phyloP scores from a whole-genome alignment of 2,113 vertebrate species.

The Sylvilagus bachmani region DNA sequence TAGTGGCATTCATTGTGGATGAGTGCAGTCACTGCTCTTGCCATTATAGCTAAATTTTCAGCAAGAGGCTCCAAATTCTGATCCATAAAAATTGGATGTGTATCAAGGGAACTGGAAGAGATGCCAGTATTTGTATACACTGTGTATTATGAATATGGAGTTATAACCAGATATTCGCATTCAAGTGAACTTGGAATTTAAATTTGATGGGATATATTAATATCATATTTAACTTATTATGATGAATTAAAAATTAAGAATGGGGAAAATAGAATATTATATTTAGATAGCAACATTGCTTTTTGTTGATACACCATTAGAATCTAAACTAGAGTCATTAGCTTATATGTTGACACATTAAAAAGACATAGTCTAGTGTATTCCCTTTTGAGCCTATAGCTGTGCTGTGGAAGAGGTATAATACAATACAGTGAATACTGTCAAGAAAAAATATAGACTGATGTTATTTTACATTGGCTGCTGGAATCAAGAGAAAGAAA shows the following conservation, averaged over 20 bases:
- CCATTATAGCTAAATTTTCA: conserved; percentile 67
- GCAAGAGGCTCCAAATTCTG: conserved; percentile 47
- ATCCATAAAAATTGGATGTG: conserved; percentile 56
- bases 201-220: background rate
- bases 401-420: background rate
- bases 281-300: background rate
- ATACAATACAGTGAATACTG: background rate
- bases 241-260: conserved; percentile 28
- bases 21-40: conserved; percentile 50
- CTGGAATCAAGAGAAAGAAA: background rate
- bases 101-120: conserved; percentile 25
- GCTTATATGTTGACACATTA: background rate
- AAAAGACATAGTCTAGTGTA: background rate
- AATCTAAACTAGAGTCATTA: background rate
- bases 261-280: background rate
- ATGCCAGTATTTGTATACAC: conserved; percentile 1
- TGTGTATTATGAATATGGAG: background rate
- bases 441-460: background rate
- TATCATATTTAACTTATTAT: background rate
- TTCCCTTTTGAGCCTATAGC: background rate
- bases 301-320: background rate
- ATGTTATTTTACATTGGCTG: background rate
- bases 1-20: conserved; percentile 35
- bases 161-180: background rate
- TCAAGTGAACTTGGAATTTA: conserved; percentile 30